phyloP scores from a whole-genome alignment of 2,113 vertebrate species.

The Phalacrocorax brasilianus region DNA sequence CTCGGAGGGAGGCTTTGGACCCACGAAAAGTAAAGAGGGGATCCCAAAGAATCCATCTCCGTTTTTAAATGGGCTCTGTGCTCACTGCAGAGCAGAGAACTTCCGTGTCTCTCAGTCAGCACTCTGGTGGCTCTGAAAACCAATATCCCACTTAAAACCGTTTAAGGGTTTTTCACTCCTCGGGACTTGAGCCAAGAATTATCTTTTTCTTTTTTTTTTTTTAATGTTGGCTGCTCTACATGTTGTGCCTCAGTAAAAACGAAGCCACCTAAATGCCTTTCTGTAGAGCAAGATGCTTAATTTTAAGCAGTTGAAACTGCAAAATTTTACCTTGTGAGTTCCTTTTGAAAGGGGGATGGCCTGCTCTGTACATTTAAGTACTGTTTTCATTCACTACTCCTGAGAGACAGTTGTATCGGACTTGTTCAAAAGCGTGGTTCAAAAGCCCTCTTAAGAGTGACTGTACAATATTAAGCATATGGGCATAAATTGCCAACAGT shows the following conservation, averaged over 20 bases:
- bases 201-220: neutral
- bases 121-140: neutral
- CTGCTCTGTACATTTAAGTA: neutral
- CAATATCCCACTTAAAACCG: neutral
- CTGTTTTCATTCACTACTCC: neutral
- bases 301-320: neutral
- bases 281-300: neutral
- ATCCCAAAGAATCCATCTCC: neutral
- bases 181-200: neutral
- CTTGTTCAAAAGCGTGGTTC: neutral
- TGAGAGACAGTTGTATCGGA: neutral
- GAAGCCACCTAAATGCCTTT: neutral
- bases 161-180: neutral
- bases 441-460: neutral
- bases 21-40: fast-evolving
- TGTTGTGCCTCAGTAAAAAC: neutral
- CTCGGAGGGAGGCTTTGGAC: neutral
- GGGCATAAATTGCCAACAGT: neutral
- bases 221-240: neutral
- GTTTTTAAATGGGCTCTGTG: neutral
- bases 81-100: neutral
- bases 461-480: neutral
- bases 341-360: neutral
- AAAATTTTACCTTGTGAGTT: neutral
- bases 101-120: neutral